phyloP scores from a whole-genome alignment of 1,140 invertebrate species.

The Ips nitidus region DNA sequence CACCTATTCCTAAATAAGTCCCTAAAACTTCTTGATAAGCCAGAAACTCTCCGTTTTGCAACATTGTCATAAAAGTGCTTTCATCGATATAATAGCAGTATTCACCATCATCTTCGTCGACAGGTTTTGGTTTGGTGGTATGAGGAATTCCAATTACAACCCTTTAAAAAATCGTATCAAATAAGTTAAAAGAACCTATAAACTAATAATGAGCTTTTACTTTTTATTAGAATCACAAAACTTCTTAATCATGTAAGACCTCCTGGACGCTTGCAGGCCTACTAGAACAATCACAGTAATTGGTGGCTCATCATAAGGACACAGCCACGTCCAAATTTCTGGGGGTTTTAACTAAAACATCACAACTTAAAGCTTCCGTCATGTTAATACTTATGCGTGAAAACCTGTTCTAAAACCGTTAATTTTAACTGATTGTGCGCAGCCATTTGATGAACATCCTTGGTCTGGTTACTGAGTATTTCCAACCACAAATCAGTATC shows the following conservation, averaged over 20 bases:
- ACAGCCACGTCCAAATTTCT: conserved; percentile 25
- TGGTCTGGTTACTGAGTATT: conserved; percentile 13
- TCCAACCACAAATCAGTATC: conserved; percentile 30
- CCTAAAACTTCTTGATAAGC: conserved; percentile 39
- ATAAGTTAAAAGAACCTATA: not conserved
- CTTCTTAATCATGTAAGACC: conserved; percentile 30
- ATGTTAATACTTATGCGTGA: not conserved
- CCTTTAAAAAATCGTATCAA: conserved; percentile 13
- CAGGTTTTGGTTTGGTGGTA: conserved; percentile 36
- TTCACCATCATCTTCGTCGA: conserved; percentile 35
- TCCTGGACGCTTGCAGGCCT: conserved; percentile 36
- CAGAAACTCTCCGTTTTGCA: conserved; percentile 41
- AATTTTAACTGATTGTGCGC: conserved; percentile 17
- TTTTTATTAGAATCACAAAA: conserved; percentile 21
- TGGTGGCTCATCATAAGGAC: conserved; percentile 36
- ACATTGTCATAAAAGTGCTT: conserved; percentile 35
- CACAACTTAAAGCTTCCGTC: not conserved
- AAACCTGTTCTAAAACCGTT: conserved; percentile 26
- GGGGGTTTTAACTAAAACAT: conserved; percentile 35
- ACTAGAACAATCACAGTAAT: conserved; percentile 42
- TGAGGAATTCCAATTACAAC: conserved; percentile 36
- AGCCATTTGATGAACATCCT: conserved; percentile 9
- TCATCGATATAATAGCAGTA: conserved; percentile 39
- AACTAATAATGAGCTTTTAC: conserved; percentile 11
- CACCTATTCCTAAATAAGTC: conserved; percentile 41